phyloP scores from a whole-genome alignment of 1,140 invertebrate genomes.

The Drusus annulatus region DNA sequence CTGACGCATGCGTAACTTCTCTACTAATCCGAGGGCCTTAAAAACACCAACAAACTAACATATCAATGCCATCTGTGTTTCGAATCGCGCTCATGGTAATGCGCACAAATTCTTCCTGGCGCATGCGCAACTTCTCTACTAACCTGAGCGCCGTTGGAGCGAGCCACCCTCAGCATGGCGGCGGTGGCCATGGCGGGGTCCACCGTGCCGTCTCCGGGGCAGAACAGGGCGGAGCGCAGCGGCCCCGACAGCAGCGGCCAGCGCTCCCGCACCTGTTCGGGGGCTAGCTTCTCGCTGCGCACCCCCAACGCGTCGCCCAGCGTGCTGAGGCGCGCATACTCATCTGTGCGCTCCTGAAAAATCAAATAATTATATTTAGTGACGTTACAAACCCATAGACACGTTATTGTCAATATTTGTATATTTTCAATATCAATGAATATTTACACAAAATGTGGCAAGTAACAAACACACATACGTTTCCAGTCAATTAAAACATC shows the following conservation, averaged over 20 bases:
- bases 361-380: conserved; percentile 1
- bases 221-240: conserved; percentile 84
- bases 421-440: too few relatives aligned
- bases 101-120: too few relatives aligned
- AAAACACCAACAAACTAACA: too few relatives aligned
- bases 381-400: too few relatives aligned
- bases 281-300: conserved; percentile 80
- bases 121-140: conserved; percentile 20
- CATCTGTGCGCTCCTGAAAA: conserved; percentile 81
- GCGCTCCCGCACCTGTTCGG: conserved; percentile 81
- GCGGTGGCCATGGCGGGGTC: conserved; percentile 87
- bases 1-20: too few relatives aligned
- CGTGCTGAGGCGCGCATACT: conserved; percentile 87
- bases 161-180: conserved; percentile 81
- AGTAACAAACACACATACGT: too few relatives aligned
- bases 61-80: too few relatives aligned
- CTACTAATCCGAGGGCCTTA: too few relatives aligned
- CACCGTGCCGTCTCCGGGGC: conserved; percentile 85
- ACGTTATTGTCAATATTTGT: too few relatives aligned
- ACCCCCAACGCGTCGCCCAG: conserved; percentile 84
- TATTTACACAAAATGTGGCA: too few relatives aligned
- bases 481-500: too few relatives aligned
- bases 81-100: too few relatives aligned
- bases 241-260: conserved; percentile 85
- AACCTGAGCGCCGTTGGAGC: conserved; percentile 80